phyloP scores from a whole-genome alignment of 2,797 vertebrate genomes.

The Strix occidentalis region DNA sequence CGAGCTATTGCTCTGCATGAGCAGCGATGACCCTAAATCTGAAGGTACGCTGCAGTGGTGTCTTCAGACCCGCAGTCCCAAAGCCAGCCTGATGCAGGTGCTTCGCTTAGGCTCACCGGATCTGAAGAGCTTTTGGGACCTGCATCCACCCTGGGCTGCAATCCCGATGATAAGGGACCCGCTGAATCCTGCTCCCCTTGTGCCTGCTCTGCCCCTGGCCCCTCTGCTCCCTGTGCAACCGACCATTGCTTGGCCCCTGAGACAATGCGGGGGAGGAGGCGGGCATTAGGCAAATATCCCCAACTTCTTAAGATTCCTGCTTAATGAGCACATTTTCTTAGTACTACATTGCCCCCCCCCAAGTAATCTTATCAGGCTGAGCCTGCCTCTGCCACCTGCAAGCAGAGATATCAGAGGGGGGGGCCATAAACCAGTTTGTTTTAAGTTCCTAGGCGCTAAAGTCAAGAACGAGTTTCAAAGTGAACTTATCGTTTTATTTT shows the following conservation, averaged over 20 bases:
- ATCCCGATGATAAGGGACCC: accelerated
- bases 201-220: not conserved
- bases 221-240: not conserved
- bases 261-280: not conserved
- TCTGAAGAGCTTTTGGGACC: not conserved
- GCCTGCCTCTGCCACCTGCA: conserved; percentile 71
- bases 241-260: not conserved
- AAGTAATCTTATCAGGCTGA: conserved; percentile 64
- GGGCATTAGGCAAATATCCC: conserved; percentile 46
- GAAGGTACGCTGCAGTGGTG: not conserved
- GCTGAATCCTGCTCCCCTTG: not conserved
- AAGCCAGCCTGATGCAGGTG: not conserved
- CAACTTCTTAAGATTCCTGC: conserved; percentile 62
- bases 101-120: not conserved
- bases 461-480: conserved; percentile 67
- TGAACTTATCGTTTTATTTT: conserved; percentile 60
- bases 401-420: conserved; percentile 6
- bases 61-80: not conserved
- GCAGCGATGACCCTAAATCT: not conserved
- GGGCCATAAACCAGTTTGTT: conserved; percentile 59
- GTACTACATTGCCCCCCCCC: not conserved
- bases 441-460: conserved; percentile 46
- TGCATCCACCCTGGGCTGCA: not conserved
- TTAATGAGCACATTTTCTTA: conserved; percentile 56
- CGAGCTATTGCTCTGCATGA: not conserved